These are phyloP conservation scores for Dipodomys spectabilis DNA, from an alignment of 2,113 vertebrate genomes.

Conservation along the genomic window DNA sequence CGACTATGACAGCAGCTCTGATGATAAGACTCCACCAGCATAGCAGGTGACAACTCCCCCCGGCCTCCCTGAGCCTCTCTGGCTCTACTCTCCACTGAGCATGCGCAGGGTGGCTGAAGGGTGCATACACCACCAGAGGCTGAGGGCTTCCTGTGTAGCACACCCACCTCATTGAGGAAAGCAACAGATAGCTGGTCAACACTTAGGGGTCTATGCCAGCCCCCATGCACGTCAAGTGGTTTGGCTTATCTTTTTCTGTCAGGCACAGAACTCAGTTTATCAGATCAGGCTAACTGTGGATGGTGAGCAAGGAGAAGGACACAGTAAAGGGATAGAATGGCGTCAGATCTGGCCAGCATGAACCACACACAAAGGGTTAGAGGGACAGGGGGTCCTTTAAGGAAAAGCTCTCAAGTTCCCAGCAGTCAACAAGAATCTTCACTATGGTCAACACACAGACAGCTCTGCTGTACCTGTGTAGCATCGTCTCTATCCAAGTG, in stretches of 20 bases:
- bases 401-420: not conserved
- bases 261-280: not conserved
- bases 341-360: not conserved
- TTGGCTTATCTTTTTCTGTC: not conserved
- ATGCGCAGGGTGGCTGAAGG: not conserved
- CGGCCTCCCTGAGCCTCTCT: not conserved
- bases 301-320: not conserved
- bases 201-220: not conserved
- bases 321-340: not conserved
- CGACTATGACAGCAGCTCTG: not conserved
- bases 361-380: not conserved
- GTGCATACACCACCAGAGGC: accelerated
- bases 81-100: not conserved
- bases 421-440: not conserved
- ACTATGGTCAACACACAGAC: not conserved
- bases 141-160: no score
- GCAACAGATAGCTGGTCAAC: not conserved
- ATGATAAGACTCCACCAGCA: not conserved
- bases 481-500: not conserved
- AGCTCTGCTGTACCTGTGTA: accelerated
- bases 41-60: not conserved
- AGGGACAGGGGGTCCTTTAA: not conserved
- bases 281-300: not conserved
- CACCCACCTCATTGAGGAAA: not conserved
- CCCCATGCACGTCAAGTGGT: not conserved